A percentile compares a stretch with the other conserved stretches of the same genome.
These are phyloP conservation scores for Phenganax subtilis DNA, from an alignment of 92 coral and sea anemone species.

Conservation along the genomic window DNA sequence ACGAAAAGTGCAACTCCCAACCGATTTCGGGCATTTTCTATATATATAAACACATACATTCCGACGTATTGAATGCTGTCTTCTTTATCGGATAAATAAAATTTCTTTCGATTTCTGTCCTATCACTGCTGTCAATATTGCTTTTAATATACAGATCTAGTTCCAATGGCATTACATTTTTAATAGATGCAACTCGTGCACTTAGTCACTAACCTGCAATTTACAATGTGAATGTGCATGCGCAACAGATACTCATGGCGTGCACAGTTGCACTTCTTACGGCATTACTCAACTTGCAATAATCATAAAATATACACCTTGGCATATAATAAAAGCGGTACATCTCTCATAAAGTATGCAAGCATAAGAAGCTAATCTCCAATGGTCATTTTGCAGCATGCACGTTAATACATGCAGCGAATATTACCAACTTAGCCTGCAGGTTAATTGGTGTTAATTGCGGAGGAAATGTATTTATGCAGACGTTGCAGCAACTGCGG, in stretches of 20 bases:
- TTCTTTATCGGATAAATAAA: constrained; percentile 9
- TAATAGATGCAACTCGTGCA: neutral
- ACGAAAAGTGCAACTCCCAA: too few relatives aligned
- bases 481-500: constrained; percentile 15
- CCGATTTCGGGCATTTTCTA: too few relatives aligned
- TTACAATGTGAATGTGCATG: too few relatives aligned
- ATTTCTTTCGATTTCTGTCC: constrained; percentile 4
- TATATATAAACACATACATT: too few relatives aligned
- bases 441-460: constrained; percentile 42
- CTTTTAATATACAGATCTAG: neutral
- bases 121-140: constrained; percentile 14
- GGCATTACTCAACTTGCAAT: too few relatives aligned
- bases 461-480: constrained; percentile 23
- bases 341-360: too few relatives aligned
- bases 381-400: neutral
- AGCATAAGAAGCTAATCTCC: too few relatives aligned
- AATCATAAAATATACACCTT: too few relatives aligned
- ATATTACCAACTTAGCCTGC: constrained; percentile 16
- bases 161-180: neutral
- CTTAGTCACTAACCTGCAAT: too few relatives aligned
- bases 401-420: neutral
- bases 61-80: neutral
- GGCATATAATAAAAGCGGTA: too few relatives aligned
- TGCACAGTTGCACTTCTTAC: too few relatives aligned
- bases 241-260: too few relatives aligned